Conservation (phyloP, 2,888 invertebrate genomes). For the Colostygia pectinataria region DNA sequence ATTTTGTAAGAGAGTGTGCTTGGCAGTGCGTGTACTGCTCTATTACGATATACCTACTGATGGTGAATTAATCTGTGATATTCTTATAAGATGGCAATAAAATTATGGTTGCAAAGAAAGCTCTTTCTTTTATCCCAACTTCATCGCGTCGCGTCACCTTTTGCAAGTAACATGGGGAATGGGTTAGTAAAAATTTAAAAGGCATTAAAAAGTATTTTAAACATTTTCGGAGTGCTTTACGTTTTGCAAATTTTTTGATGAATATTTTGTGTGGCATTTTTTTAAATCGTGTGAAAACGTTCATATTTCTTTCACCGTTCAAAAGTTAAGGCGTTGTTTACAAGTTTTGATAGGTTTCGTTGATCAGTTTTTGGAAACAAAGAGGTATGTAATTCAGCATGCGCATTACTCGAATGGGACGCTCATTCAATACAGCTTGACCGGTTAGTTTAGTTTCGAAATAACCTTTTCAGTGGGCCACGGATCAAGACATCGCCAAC, state of each 20-base stretch:
- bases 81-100: constrained; percentile 60
- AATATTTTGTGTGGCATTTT: not conserved
- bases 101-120: constrained; percentile 68
- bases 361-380: constrained; percentile 23
- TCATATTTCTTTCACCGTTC: not conserved
- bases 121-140: constrained; percentile 78
- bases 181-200: not conserved
- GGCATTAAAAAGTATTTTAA: not conserved
- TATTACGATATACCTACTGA: constrained; percentile 27
- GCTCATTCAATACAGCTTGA: constrained; percentile 40
- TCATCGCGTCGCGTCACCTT: constrained; percentile 45
- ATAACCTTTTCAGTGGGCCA: constrained; percentile 93
- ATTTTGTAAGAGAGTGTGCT: constrained; percentile 41
- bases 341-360: constrained; percentile 9
- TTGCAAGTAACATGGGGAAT: constrained; percentile 29
- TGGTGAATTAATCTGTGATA: constrained; percentile 60
- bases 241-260: not conserved
- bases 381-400: constrained; percentile 44
- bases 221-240: not conserved
- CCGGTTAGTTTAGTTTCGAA: constrained; percentile 58
- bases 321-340: constrained; percentile 1
- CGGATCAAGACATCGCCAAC: constrained; percentile 97
- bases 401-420: constrained; percentile 25
- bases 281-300: not conserved
- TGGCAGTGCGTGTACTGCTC: constrained; percentile 60